phyloP scores from a whole-genome alignment of 2,888 invertebrate species.

The Tiliacea citrago region DNA sequence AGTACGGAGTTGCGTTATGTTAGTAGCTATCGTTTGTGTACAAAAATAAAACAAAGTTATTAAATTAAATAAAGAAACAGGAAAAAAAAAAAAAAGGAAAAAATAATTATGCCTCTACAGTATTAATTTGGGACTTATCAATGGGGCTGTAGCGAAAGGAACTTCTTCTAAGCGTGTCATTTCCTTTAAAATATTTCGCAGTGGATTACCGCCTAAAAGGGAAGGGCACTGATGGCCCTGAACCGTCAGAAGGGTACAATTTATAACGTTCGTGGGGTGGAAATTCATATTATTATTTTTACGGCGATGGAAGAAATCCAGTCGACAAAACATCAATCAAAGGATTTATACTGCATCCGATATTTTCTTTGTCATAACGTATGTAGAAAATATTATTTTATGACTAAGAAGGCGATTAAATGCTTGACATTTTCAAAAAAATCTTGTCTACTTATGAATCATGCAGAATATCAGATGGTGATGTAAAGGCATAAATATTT shows the following conservation, averaged over 20 bases:
- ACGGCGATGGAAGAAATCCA: constrained; percentile 13
- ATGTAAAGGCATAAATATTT: too few relatives aligned
- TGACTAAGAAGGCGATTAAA: background rate
- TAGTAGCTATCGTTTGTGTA: too few relatives aligned
- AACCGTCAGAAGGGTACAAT: constrained; percentile 37
- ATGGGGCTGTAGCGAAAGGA: too few relatives aligned
- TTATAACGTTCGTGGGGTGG: constrained; percentile 30
- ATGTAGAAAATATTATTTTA: background rate
- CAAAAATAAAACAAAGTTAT: too few relatives aligned
- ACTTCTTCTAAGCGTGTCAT: too few relatives aligned
- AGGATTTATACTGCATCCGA: background rate
- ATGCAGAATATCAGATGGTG: background rate
- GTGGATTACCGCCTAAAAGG: constrained; percentile 12
- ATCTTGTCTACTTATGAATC: too few relatives aligned
- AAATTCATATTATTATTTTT: constrained; percentile 34
- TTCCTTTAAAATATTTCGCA: too few relatives aligned
- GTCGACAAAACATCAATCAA: constrained; percentile 14
- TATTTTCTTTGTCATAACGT: background rate
- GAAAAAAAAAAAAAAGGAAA: too few relatives aligned
- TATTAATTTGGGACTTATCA: too few relatives aligned
- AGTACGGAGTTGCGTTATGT: too few relatives aligned
- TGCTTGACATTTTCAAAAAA: background rate
- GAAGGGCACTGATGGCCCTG: constrained; percentile 36
- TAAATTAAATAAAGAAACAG: too few relatives aligned
- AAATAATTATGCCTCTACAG: too few relatives aligned